Evolutionary conservation across 2,113 vertebrate genomes (phyloP).

Genomic region (Piaya cayana): DNA sequence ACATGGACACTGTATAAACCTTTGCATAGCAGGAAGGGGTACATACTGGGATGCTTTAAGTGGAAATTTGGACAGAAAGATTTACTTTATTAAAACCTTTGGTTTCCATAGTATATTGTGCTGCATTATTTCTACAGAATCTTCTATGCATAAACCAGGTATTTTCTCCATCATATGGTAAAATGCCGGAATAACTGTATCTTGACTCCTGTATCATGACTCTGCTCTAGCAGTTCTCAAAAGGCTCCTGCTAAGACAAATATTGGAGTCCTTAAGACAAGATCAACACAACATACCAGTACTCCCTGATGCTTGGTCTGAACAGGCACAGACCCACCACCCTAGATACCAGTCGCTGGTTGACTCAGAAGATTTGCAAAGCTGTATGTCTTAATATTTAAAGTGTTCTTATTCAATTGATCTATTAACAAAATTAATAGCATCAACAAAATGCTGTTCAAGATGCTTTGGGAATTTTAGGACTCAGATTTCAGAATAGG

Average conservation of each 20-base stretch:
- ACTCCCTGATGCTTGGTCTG: not conserved
- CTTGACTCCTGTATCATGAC: not conserved
- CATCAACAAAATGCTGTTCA: not conserved
- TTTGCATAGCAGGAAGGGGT: not conserved
- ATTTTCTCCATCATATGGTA: not conserved
- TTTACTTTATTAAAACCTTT: not conserved
- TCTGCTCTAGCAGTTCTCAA: not conserved
- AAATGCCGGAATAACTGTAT: not conserved
- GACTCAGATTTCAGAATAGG: not conserved
- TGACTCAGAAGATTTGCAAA: not conserved
- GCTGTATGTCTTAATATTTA: not conserved
- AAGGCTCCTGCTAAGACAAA: not conserved
- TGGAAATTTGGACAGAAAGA: not conserved
- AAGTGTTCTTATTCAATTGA: not conserved
- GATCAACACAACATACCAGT: not conserved
- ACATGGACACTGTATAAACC: fast-evolving
- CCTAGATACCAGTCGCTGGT: not conserved
- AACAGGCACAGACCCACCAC: not conserved
- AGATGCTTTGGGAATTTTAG: not conserved
- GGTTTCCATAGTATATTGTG: not conserved
- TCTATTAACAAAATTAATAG: not conserved
- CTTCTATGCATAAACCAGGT: not conserved
- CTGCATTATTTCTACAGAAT: not conserved
- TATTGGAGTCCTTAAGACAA: not conserved
- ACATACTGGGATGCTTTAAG: not conserved